phyloP scores from a whole-genome alignment of 1,140 invertebrate species.

The Drosophila subobscura region DNA sequence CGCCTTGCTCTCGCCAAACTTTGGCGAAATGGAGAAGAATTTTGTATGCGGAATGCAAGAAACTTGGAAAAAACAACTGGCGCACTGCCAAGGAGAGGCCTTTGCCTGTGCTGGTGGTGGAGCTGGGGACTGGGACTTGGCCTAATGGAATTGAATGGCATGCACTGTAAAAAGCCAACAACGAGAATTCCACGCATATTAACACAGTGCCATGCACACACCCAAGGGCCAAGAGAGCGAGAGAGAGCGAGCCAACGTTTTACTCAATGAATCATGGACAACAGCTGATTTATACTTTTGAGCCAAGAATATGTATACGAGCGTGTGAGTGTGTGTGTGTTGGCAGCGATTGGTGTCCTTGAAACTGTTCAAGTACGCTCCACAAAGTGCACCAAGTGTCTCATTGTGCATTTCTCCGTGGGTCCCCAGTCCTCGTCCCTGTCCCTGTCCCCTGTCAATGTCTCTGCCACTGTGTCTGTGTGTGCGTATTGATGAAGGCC shows the following conservation, averaged over 20 bases:
- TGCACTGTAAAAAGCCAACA: constrained; percentile 54
- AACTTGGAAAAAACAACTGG: constrained; percentile 31
- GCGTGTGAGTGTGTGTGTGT: constrained; percentile 13
- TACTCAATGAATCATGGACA: constrained; percentile 80
- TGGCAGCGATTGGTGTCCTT: constrained; percentile 76
- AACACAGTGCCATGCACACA: constrained; percentile 38
- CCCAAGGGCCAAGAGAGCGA: constrained; percentile 12
- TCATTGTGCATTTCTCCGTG: constrained; percentile 71
- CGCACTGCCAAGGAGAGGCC: constrained; percentile 53
- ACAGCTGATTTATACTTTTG: constrained; percentile 79
- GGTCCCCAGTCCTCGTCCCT: background rate
- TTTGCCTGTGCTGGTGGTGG: constrained; percentile 2
- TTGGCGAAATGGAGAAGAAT: constrained; percentile 21
- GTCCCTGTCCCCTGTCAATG: constrained; percentile 16
- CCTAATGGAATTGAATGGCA: constrained; percentile 69
- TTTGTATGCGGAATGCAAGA: constrained; percentile 24
- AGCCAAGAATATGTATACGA: constrained; percentile 21
- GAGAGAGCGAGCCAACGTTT: constrained; percentile 46
- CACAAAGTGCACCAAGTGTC: constrained; percentile 70
- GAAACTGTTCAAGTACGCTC: constrained; percentile 75
- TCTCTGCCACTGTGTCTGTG: constrained; percentile 14
- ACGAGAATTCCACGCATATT: constrained; percentile 65
- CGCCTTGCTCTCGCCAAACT: background rate
- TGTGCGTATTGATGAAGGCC: constrained; percentile 35
- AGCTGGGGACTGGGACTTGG: constrained; percentile 18